These are phyloP conservation scores for Corydoras maculifer DNA, from an alignment of 2,113 vertebrate species.

Conservation along the genomic window DNA sequence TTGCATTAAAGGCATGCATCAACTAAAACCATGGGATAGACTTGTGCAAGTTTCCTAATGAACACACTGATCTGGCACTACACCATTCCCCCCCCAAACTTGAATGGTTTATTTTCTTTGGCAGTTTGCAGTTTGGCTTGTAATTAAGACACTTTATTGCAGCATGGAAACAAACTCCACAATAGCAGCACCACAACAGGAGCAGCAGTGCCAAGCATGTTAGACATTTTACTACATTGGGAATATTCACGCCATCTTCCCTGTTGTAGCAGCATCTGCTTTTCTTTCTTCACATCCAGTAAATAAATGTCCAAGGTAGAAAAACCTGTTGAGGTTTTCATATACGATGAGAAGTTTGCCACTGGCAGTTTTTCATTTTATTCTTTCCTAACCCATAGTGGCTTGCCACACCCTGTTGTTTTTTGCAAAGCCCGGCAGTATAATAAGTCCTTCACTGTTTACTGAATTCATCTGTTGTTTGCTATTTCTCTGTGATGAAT, in stretches of 20 bases:
- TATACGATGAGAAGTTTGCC: neutral
- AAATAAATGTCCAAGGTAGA: neutral
- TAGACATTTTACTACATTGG: conserved; percentile 2
- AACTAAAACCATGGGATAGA: conserved; percentile 19
- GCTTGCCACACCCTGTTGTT: conserved; percentile 51
- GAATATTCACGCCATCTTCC: neutral
- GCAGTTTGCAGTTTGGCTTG: neutral
- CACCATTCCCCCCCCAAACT: neutral
- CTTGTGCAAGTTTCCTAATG: too few relatives aligned
- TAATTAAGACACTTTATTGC: too few relatives aligned
- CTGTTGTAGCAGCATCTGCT: conserved; percentile 9
- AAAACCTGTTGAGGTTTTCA: conserved; percentile 1
- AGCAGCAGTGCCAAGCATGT: neutral
- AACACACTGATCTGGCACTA: too few relatives aligned
- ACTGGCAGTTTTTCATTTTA: conserved; percentile 26
- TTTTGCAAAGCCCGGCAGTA: conserved; percentile 41
- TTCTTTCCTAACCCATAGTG: conserved; percentile 38
- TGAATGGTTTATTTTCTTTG: conserved; percentile 24
- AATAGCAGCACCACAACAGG: too few relatives aligned
- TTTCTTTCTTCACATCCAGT: neutral
- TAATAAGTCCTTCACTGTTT: conserved; percentile 47
- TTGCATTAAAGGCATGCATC: neutral
- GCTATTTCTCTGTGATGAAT: conserved; percentile 31
- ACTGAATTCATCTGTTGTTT: conserved; percentile 43
- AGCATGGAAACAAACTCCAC: too few relatives aligned